phyloP scores from a whole-genome alignment of 2,113 vertebrate genomes.

The Halcyon malimbica region DNA sequence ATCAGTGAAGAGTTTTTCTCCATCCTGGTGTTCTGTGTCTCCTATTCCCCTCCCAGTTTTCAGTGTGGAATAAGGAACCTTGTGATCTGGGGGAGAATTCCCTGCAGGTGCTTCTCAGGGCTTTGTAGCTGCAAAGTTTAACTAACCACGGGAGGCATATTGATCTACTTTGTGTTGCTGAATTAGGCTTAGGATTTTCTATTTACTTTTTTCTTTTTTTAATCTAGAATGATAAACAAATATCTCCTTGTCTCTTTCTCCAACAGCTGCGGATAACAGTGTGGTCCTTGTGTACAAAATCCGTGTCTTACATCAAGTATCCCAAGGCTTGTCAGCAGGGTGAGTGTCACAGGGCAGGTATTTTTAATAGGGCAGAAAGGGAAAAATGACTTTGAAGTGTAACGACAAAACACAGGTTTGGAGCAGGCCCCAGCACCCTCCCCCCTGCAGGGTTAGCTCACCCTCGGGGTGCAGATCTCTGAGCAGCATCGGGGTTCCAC shows the following conservation, averaged over 20 bases:
- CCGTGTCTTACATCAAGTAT: slow-evolving; percentile 98
- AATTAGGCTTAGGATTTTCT: not conserved
- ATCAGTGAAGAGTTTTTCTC: not conserved
- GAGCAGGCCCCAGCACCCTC: not conserved
- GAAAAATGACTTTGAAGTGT: no score
- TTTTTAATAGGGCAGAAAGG: not conserved
- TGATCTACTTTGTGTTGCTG: not conserved
- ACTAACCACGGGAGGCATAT: not conserved
- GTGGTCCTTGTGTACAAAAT: slow-evolving; percentile 97
- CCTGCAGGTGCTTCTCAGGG: not conserved
- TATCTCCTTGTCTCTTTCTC: not conserved
- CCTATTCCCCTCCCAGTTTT: not conserved
- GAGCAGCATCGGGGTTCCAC: no score
- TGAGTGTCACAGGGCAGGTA: slow-evolving; percentile 68
- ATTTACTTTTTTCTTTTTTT: not conserved
- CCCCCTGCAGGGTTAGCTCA: no score
- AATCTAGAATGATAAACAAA: not conserved
- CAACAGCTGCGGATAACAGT: slow-evolving; percentile 92
- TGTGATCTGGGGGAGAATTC: not conserved
- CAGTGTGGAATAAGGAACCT: not conserved
- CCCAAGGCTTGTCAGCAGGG: slow-evolving; percentile 95
- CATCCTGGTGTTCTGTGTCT: accelerated
- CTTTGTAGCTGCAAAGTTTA: not conserved
- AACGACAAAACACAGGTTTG: accelerated
- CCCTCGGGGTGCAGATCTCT: not conserved